These are phyloP conservation scores for Epinephelus coioides DNA, from an alignment of 2,797 vertebrate species.

Conservation along the genomic window DNA sequence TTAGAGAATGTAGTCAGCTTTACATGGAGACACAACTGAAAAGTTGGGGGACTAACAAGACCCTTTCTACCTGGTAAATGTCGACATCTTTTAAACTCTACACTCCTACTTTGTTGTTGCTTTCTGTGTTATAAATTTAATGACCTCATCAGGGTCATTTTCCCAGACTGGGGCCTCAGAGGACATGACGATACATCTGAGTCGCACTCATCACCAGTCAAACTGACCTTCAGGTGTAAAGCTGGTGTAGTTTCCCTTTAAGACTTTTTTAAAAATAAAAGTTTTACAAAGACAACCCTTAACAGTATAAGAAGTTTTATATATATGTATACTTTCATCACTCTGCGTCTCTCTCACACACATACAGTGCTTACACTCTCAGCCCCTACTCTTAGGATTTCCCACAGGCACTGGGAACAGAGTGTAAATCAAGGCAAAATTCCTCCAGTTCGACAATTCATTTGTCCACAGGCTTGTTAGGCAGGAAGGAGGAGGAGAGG, in stretches of 20 bases:
- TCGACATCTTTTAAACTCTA: neutral
- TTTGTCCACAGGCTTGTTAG: constrained; percentile 84
- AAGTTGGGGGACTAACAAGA: too few relatives aligned
- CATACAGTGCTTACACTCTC: constrained; percentile 15
- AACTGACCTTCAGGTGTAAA: neutral
- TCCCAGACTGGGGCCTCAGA: neutral
- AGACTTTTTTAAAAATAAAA: neutral
- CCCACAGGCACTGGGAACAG: constrained; percentile 61
- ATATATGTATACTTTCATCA: constrained; percentile 6
- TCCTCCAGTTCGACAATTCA: constrained; percentile 79
- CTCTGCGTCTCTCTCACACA: constrained; percentile 6
- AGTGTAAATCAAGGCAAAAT: constrained; percentile 80
- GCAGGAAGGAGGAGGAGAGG: constrained; percentile 75
- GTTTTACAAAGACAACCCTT: neutral
- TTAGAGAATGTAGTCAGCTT: too few relatives aligned
- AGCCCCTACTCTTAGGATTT: constrained; percentile 38
- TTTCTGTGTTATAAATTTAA: neutral
- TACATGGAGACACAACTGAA: too few relatives aligned
- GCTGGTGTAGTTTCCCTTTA: neutral
- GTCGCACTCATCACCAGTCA: neutral
- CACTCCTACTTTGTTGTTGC: neutral
- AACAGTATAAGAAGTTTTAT: constrained; percentile 9
- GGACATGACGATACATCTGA: neutral
- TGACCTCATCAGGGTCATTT: neutral
- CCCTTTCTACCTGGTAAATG: too few relatives aligned